Conservation (phyloP, 2,797 vertebrate genomes). For the Peromyscus attwateri region DNA sequence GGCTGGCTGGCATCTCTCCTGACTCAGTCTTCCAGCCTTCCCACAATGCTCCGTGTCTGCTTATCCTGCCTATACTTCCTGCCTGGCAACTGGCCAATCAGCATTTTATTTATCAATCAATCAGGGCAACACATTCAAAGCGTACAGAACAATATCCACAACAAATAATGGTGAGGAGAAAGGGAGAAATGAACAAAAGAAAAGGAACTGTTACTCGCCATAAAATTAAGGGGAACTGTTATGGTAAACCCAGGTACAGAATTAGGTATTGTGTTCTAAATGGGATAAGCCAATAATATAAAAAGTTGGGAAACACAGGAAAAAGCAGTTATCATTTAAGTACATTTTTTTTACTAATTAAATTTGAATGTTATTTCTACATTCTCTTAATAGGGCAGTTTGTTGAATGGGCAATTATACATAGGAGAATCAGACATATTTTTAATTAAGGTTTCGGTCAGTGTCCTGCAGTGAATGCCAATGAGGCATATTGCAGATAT, state of each 20-base stretch:
- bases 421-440: constrained; percentile 25
- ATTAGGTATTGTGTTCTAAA: neutral
- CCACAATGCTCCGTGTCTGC: too few relatives aligned
- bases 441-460: constrained; percentile 79
- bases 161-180: neutral
- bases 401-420: constrained; percentile 51
- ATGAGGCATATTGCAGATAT: constrained; percentile 72
- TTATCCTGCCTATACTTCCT: too few relatives aligned
- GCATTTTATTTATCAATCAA: too few relatives aligned
- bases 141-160: too few relatives aligned
- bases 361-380: neutral
- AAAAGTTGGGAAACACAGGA: neutral
- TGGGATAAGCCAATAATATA: neutral
- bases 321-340: neutral
- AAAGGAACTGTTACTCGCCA: neutral
- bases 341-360: neutral
- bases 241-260: neutral
- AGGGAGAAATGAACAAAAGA: neutral
- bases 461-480: constrained; percentile 74
- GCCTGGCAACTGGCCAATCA: too few relatives aligned
- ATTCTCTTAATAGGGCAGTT: neutral
- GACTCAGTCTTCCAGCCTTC: too few relatives aligned
- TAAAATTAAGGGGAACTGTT: neutral
- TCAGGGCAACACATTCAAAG: too few relatives aligned
- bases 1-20: too few relatives aligned